phyloP scores from a whole-genome alignment of 2,113 vertebrate genomes.

The Ceuthmochares aereus region DNA sequence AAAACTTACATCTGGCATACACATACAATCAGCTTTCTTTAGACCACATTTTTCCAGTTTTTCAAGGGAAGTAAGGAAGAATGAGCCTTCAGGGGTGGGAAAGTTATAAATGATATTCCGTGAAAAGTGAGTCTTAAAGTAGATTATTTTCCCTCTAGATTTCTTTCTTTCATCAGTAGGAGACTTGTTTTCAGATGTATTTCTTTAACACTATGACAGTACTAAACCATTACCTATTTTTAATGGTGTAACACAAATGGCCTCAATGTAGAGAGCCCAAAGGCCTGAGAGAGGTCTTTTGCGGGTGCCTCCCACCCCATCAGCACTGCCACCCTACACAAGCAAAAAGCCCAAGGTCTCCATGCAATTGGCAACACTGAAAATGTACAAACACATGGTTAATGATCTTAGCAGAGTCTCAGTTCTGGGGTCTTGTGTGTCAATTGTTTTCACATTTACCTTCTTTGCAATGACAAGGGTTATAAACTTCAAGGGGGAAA shows the following conservation, averaged over 20 bases:
- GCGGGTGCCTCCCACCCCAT: accelerated
- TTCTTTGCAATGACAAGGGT: neutral
- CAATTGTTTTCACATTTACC: conserved; percentile 22
- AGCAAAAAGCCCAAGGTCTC: neutral
- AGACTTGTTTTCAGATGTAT: neutral
- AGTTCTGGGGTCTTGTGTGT: neutral
- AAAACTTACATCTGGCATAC: neutral
- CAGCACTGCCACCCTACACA: accelerated
- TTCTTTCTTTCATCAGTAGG: neutral
- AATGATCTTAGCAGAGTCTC: conserved; percentile 14
- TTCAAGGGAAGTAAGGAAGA: neutral
- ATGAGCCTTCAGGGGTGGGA: neutral
- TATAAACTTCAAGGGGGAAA: neutral
- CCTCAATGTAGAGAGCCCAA: neutral
- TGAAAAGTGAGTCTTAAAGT: neutral
- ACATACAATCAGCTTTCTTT: neutral
- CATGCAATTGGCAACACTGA: neutral
- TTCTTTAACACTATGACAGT: neutral
- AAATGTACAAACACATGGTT: neutral
- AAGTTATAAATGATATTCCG: neutral
- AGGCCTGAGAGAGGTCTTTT: accelerated
- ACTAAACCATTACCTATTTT: neutral
- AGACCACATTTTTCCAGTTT: neutral
- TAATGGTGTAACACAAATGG: neutral
- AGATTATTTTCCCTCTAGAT: neutral